Conservation (phyloP, 2,113 vertebrate species). For the Camelus bactrianus region DNA sequence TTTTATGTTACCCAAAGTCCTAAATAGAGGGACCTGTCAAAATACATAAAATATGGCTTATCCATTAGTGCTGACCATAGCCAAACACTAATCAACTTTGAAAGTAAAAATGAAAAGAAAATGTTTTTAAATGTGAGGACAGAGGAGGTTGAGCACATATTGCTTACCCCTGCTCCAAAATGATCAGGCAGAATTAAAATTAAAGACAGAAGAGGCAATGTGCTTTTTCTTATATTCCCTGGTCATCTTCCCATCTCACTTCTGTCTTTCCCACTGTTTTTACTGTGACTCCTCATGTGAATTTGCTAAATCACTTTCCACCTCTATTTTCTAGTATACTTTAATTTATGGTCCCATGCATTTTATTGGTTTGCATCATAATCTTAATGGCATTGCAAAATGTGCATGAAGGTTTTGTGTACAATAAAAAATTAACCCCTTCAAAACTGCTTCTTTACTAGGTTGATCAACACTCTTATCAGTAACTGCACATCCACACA, state of each 20-base stretch:
- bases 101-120: background rate
- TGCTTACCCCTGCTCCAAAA: background rate
- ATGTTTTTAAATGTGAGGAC: background rate
- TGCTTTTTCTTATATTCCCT: background rate
- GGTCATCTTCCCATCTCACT: background rate
- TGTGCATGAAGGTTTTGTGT: conserved; percentile 41
- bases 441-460: conserved; percentile 68
- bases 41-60: background rate
- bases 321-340: background rate
- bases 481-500: conserved; percentile 80
- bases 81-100: background rate
- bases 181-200: background rate
- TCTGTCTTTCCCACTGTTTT: background rate
- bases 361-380: conserved; percentile 66
- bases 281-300: background rate
- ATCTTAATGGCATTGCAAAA: conserved; percentile 63
- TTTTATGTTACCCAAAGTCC: background rate
- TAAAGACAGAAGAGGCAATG: background rate
- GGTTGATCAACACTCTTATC: conserved; percentile 76
- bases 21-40: background rate
- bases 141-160: background rate
- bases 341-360: conserved; percentile 45
- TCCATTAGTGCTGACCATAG: background rate
- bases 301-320: conserved; percentile 20
- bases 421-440: conserved; percentile 52